Percentiles rank a stretch among this genome's conserved stretches.
These are phyloP conservation scores for Nothobranchius kuhntae DNA, from an alignment of 2,113 vertebrate species.

Conservation along the genomic window DNA sequence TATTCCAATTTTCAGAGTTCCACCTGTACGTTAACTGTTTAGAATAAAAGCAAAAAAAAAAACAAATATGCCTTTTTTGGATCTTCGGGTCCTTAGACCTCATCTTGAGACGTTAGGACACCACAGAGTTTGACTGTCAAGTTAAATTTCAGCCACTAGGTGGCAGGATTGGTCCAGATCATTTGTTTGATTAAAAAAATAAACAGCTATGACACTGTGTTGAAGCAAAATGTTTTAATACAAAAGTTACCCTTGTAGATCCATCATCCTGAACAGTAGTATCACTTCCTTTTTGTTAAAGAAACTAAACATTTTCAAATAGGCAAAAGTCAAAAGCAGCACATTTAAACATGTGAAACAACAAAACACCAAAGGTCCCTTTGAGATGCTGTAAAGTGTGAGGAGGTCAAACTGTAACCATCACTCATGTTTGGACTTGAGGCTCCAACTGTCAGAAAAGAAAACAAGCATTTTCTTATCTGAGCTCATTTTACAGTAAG, in stretches of 20 bases:
- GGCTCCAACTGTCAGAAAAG: too few species aligned
- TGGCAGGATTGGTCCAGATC: background rate
- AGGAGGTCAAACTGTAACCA: background rate
- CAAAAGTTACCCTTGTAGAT: conserved; percentile 20
- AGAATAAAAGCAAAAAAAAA: too few species aligned
- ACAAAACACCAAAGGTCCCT: conserved; percentile 22
- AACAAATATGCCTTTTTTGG: too few species aligned
- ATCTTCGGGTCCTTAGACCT: too few species aligned
- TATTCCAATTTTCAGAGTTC: too few species aligned
- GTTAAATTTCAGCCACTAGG: background rate
- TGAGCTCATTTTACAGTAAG: too few species aligned
- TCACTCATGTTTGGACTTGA: too few species aligned
- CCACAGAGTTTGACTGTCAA: background rate
- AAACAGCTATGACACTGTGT: background rate
- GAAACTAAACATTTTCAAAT: background rate
- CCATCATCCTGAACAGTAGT: conserved; percentile 6
- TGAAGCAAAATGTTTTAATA: conserved; percentile 42
- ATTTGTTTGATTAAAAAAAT: too few species aligned
- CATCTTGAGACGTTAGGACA: too few species aligned
- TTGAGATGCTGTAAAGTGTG: conserved; percentile 22
- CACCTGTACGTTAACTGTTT: too few species aligned
- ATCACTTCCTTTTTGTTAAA: background rate
- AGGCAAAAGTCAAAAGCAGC: background rate
- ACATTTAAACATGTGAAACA: background rate
- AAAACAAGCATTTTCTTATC: too few species aligned